Conservation (phyloP, 2,113 vertebrate genomes). For the Chascanopsetta lugubris region DNA sequence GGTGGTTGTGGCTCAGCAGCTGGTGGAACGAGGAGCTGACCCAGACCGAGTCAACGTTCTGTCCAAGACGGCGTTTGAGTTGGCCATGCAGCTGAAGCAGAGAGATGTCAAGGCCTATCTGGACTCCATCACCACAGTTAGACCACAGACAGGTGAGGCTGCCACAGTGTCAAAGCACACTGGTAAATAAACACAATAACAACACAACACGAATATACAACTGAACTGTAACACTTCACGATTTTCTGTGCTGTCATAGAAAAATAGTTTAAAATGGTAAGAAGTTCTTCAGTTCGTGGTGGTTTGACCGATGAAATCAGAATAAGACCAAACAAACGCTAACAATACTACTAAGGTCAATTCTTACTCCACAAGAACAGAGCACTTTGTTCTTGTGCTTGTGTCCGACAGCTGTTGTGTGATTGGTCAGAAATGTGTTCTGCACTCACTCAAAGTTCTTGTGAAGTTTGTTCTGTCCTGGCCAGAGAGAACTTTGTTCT, state of each 20-base stretch:
- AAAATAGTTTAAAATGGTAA: neutral
- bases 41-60: conserved; percentile 89
- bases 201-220: neutral
- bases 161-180: neutral
- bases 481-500: no score
- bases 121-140: conserved; percentile 90
- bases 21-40: conserved; percentile 91
- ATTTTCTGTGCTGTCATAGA: neutral
- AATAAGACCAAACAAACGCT: no score
- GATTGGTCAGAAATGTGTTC: no score
- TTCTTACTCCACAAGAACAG: no score
- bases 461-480: no score
- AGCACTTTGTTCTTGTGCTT: no score
- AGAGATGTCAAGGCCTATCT: conserved; percentile 90
- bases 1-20: conserved; percentile 87
- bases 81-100: conserved; percentile 88
- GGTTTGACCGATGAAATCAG: neutral
- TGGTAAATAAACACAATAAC: neutral
- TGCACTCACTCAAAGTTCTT: no score
- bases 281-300: neutral
- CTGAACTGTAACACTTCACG: neutral
- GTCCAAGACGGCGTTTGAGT: conserved; percentile 92
- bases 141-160: conserved; percentile 88
- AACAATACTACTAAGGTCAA: no score
- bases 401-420: no score